These are phyloP conservation scores for Sapayoa aenigma DNA, from an alignment of 2,113 vertebrate genomes.

Conservation along the genomic window DNA sequence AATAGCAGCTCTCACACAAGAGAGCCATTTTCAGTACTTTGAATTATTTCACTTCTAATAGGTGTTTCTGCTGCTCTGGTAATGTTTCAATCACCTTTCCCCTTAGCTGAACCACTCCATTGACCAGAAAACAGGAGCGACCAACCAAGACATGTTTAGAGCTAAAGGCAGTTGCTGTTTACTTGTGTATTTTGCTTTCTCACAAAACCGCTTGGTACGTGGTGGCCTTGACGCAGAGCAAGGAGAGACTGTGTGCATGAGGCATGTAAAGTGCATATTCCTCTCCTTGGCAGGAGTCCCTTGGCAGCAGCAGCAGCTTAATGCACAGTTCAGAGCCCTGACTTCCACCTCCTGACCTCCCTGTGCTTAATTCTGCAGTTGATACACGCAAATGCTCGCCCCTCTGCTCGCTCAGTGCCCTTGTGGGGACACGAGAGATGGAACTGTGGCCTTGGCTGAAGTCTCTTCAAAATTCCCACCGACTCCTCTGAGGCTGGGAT, in stretches of 20 bases:
- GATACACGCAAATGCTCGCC: rapidly evolving
- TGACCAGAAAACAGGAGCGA: neutral
- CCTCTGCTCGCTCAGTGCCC: neutral
- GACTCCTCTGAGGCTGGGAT: neutral
- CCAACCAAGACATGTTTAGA: neutral
- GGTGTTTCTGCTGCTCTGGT: neutral
- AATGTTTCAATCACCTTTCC: neutral
- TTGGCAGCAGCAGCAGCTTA: neutral
- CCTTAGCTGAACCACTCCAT: neutral
- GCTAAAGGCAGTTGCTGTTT: neutral
- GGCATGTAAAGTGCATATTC: neutral
- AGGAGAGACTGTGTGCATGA: neutral
- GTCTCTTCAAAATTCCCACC: neutral
- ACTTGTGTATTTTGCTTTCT: neutral
- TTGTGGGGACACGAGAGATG: neutral
- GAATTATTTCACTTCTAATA: neutral
- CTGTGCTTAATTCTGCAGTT: neutral
- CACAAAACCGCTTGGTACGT: neutral
- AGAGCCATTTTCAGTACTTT: neutral
- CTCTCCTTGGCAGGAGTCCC: neutral
- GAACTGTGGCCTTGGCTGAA: neutral
- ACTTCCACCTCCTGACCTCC: neutral
- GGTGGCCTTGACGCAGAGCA: neutral
- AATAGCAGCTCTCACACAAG: neutral
- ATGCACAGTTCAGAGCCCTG: neutral